These are phyloP conservation scores for Nothoprocta pentlandii DNA, from an alignment of 2,113 vertebrate genomes.

Conservation along the genomic window DNA sequence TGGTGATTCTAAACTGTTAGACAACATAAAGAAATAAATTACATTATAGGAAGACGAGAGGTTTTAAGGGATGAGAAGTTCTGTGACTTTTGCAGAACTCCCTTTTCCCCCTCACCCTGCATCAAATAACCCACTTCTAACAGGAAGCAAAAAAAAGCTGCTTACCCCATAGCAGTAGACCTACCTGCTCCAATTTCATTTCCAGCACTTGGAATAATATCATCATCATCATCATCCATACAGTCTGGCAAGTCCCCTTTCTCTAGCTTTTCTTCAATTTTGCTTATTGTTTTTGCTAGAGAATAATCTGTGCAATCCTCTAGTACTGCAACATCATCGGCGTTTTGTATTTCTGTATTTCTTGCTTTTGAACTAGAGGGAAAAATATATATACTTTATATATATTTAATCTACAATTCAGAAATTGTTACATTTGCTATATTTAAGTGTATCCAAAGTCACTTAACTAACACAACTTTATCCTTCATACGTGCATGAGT, in stretches of 20 bases:
- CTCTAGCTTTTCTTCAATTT: conserved; percentile 84
- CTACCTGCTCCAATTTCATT: conserved; percentile 86
- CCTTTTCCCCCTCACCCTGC: too few species aligned
- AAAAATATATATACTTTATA: not conserved
- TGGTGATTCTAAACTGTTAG: not conserved
- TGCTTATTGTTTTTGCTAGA: conserved; percentile 83
- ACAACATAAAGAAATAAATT: not conserved
- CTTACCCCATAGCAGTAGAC: conserved; percentile 13
- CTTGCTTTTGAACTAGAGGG: conserved; percentile 73
- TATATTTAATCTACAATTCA: not conserved
- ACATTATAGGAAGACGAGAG: too few species aligned
- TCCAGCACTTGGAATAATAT: conserved; percentile 67
- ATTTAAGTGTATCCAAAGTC: not conserved
- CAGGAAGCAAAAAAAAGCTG: not conserved
- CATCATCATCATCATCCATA: conserved; percentile 71
- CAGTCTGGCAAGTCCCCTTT: conserved; percentile 68
- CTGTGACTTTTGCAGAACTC: not conserved
- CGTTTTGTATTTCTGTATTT: conserved; percentile 48
- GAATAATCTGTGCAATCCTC: conserved; percentile 82
- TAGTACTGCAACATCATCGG: conserved; percentile 75
- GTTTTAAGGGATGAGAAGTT: not conserved
- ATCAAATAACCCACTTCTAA: not conserved
- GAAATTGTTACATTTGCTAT: not conserved
- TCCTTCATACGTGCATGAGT: not conserved
- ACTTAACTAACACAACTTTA: not conserved